Evolutionary conservation across 2,797 vertebrate genomes (phyloP).

Genomic region (Falco columbarius): DNA sequence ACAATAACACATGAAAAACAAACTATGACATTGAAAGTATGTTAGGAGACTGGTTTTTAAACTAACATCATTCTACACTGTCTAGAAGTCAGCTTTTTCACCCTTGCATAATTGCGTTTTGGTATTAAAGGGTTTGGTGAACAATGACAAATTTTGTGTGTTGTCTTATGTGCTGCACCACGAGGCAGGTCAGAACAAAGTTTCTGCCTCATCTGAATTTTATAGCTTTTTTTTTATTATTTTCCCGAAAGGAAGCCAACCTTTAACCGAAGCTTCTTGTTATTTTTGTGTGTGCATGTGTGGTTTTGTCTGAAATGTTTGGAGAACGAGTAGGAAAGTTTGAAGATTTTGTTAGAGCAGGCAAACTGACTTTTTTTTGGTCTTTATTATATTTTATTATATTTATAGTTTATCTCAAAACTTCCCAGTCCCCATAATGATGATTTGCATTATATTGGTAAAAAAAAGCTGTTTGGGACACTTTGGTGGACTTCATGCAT

Average conservation of each 20-base stretch:
- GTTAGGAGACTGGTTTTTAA: constrained; percentile 25
- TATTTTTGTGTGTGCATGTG: background rate
- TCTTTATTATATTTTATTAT: background rate
- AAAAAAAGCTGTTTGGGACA: background rate
- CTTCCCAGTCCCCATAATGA: background rate
- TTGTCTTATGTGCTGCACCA: background rate
- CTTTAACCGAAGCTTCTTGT: constrained; percentile 2
- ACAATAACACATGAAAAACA: constrained; percentile 6
- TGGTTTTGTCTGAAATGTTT: background rate
- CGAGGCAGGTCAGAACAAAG: constrained; percentile 52
- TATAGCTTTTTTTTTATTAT: background rate
- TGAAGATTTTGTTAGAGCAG: background rate
- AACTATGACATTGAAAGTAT: background rate
- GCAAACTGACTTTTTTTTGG: background rate
- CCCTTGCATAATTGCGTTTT: background rate
- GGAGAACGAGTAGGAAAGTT: background rate
- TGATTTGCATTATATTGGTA: background rate
- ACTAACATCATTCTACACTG: background rate
- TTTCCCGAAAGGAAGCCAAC: background rate
- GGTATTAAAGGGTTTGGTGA: background rate
- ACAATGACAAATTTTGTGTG: background rate
- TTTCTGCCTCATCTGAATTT: constrained; percentile 19
- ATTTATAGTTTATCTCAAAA: background rate
- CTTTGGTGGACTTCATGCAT: background rate
- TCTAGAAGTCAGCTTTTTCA: constrained; percentile 35